Conservation (phyloP, 2,113 vertebrate species). For the Bubo blakistoni region DNA sequence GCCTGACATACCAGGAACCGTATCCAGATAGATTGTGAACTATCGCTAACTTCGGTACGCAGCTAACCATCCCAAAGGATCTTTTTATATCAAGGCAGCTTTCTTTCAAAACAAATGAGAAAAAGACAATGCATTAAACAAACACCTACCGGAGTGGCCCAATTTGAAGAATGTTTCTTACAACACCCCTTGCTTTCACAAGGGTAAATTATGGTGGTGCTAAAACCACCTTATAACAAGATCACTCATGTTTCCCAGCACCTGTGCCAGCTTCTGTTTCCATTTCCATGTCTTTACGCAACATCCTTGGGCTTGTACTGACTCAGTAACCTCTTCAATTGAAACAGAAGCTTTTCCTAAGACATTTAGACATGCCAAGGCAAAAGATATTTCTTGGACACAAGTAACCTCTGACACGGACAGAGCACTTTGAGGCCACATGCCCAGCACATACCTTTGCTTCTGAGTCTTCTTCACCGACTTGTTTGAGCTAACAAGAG, state of each 20-base stretch:
- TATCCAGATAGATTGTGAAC: neutral
- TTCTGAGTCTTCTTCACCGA: neutral
- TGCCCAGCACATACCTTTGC: neutral
- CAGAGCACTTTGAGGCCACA: neutral
- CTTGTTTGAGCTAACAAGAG: neutral
- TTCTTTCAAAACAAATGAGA: neutral
- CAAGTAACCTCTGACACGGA: neutral
- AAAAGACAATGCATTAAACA: neutral
- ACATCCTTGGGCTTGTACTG: neutral
- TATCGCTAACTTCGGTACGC: neutral
- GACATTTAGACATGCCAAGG: neutral
- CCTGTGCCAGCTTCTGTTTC: neutral
- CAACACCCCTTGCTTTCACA: neutral
- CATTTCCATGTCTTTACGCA: neutral
- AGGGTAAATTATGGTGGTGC: too few species aligned
- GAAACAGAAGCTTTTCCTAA: neutral
- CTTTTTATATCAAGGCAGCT: neutral
- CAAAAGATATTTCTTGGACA: neutral
- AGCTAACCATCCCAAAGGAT: neutral
- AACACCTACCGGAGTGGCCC: neutral
- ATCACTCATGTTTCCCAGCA: neutral
- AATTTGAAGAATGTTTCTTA: neutral
- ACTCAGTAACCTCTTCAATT: neutral
- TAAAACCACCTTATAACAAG: neutral
- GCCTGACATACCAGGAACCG: neutral